These are phyloP conservation scores for Takifugu flavidus DNA, from an alignment of 2,113 vertebrate species.

Conservation along the genomic window DNA sequence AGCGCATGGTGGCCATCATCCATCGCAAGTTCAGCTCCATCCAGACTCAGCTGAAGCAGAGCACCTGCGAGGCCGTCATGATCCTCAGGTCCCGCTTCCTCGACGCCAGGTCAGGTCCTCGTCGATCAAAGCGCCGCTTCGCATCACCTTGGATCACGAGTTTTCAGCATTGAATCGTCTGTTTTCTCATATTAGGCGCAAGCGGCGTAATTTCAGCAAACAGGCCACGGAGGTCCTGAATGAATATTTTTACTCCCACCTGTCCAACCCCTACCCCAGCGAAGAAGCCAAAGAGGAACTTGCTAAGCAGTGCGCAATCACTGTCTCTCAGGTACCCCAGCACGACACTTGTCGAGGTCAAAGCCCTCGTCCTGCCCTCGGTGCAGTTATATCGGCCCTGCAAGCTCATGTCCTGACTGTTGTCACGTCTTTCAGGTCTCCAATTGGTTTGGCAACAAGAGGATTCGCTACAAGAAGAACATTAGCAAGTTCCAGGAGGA, in stretches of 20 bases:
- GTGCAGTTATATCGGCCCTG: not conserved
- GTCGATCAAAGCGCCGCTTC: no score
- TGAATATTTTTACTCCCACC: slow-evolving; percentile 91
- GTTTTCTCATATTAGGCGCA: slow-evolving; percentile 70
- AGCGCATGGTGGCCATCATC: slow-evolving; percentile 91
- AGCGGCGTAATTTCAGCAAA: slow-evolving; percentile 90
- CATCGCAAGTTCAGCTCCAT: slow-evolving; percentile 91
- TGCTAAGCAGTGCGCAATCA: slow-evolving; percentile 86
- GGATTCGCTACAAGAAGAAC: slow-evolving; percentile 94
- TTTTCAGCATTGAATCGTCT: not conserved
- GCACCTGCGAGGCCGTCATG: slow-evolving; percentile 91
- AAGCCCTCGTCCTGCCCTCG: not conserved
- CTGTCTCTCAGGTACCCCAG: slow-evolving; percentile 82
- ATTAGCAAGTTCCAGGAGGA: slow-evolving; percentile 93
- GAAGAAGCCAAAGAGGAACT: slow-evolving; percentile 93
- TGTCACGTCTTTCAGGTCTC: slow-evolving; percentile 77
- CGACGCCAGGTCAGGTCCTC: slow-evolving; percentile 77
- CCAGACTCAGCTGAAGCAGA: slow-evolving; percentile 90
- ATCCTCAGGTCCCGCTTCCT: slow-evolving; percentile 89
- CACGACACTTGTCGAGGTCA: not conserved
- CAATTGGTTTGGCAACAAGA: slow-evolving; percentile 95
- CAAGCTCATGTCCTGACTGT: no score
- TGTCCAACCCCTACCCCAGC: slow-evolving; percentile 90
- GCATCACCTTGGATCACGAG: no score
- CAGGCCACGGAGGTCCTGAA: slow-evolving; percentile 90